Percentiles rank a stretch among this genome's conserved stretches.
phyloP scores from a whole-genome alignment of 2,797 vertebrate species.

The Coregonus suidteri region DNA sequence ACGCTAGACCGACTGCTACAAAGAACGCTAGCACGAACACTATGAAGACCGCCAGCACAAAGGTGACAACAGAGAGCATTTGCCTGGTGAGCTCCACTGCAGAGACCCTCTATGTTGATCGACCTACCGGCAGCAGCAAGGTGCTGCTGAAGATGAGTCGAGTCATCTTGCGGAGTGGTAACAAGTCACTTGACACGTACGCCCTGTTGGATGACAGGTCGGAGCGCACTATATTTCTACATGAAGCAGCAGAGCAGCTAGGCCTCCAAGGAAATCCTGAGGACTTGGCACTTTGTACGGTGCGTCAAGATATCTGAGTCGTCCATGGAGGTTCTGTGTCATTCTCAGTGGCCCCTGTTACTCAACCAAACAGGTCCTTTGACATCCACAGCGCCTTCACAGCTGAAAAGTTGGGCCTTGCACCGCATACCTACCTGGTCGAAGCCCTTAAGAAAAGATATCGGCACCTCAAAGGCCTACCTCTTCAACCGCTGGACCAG shows the following conservation, averaged over 20 bases:
- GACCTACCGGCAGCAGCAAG: neutral
- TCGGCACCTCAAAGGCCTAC: neutral
- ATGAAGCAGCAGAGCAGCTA: neutral
- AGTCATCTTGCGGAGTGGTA: neutral
- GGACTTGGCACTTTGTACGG: constrained; percentile 3
- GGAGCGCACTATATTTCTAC: constrained; percentile 14
- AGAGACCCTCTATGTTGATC: neutral
- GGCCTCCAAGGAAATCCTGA: neutral
- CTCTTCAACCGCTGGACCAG: neutral
- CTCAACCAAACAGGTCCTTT: constrained; percentile 10
- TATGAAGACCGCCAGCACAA: too few species aligned
- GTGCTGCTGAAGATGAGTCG: constrained; percentile 21
- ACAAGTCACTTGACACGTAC: constrained; percentile 12
- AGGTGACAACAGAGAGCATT: neutral
- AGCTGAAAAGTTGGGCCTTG: neutral
- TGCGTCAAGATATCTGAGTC: neutral
- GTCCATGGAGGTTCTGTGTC: constrained; percentile 5
- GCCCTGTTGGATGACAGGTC: constrained; percentile 18
- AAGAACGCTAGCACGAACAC: neutral
- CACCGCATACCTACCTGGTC: constrained; percentile 3
- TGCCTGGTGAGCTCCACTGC: neutral
- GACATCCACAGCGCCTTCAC: neutral
- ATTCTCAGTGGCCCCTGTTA: neutral
- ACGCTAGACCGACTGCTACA: neutral
- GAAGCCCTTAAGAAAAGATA: neutral